Conservation (phyloP, 2,113 vertebrate species). For the Benitochromis conjunctus region DNA sequence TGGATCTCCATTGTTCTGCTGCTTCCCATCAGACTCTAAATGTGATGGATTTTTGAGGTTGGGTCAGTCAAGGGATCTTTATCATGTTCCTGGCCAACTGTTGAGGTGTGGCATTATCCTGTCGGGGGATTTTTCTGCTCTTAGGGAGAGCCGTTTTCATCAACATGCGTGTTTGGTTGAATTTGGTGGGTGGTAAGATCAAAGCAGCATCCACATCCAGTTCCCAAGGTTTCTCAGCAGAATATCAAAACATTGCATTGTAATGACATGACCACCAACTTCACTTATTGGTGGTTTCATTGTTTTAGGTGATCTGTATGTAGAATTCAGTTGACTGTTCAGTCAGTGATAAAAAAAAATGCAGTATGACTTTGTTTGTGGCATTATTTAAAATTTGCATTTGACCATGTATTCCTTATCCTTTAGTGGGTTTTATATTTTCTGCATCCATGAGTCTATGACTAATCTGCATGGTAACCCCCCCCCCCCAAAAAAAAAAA, state of each 20-base stretch:
- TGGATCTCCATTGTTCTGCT: not conserved
- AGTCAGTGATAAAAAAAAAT: not conserved
- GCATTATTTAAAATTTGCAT: not conserved
- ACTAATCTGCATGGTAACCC: too few species aligned
- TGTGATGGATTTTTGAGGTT: not conserved
- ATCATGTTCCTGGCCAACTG: rapidly evolving
- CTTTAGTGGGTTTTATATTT: not conserved
- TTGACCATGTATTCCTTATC: not conserved
- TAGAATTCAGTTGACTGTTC: rapidly evolving
- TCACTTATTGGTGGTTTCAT: not conserved
- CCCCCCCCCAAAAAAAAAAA: not conserved
- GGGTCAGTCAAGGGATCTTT: not conserved
- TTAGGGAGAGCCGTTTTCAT: not conserved
- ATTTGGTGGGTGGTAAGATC: not conserved
- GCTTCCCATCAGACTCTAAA: not conserved
- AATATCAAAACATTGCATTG: not conserved
- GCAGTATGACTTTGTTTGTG: not conserved
- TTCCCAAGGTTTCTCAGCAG: rapidly evolving
- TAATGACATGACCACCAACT: not conserved
- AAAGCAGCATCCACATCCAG: not conserved
- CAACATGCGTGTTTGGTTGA: not conserved
- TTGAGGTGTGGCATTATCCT: not conserved
- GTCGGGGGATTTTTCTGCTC: not conserved
- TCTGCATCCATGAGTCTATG: not conserved
- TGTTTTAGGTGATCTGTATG: not conserved